Evolutionary conservation across 2,888 invertebrate species (phyloP), one percentile per base, ranked within the genome.

Genomic region (Theretra japonica): DNA sequence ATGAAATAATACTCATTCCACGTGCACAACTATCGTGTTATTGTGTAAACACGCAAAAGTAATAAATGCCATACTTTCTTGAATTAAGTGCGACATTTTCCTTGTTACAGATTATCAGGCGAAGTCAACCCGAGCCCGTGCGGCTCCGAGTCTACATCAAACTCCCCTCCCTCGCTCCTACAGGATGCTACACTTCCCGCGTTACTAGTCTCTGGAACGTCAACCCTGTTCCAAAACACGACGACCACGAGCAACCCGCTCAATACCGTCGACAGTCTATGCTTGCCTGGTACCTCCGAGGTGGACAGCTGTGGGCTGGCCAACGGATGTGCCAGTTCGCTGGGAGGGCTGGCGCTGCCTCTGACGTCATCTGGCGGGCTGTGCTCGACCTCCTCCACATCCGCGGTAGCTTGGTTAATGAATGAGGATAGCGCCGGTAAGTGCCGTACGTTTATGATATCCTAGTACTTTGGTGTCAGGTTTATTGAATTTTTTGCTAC

Each of bases 131-230:
- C 93, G 79, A 94, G 96, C 80, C 96, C 96, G 11, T 95, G 95
- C 87, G 95, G 95, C 86, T 95, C 95, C 33, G 95, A 95, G 81
- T 96, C 96, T 25, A 95, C 95, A 15, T 96, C 96, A 75, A 95
- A 95, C 77, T 96, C 96, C 8, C 96, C 96, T 41, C 92, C 91
- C 68, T 91, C 92, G 23, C 78, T 93, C 50, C 90, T 94, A 30
- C 94, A 93, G 77, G 93, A 94, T 88, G 91, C 88, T 74, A 81
- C 90, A 72, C 85, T 94, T 72, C 93, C 94, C 75, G 90, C 93
- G 71, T 88, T 94, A 68, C 83, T 94, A 92, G 93, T 93, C 21
- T 91, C 92, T 33, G 91, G 93, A 72, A 82, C 92, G 19, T 89
- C 93, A 50, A 90, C 93, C 53, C 82, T 94, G 79, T 93, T 93